Base-by-base conservation (phyloP, 2,113 vertebrate genomes). In the Myotis lucifugus region DNA sequence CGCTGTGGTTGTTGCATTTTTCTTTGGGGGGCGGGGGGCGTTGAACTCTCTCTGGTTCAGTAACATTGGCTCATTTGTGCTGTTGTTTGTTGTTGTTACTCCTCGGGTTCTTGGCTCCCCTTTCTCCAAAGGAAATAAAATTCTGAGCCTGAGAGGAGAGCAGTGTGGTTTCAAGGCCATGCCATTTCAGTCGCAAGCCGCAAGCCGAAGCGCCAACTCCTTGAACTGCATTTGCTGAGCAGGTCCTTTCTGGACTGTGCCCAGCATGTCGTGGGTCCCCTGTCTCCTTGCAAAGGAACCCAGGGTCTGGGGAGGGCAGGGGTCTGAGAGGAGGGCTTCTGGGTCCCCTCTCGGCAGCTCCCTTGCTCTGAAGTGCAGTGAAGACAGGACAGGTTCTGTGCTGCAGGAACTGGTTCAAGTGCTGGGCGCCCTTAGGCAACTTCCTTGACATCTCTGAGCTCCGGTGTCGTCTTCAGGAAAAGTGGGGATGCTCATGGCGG, bases 1-100 rank as follows among this genome's bases (percentile, higher is more conserved):
- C 90, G 37, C 61, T 77, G 86, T 76, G 94, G 94, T 96, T 25
- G 84, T 46, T 40, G 67, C 13, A 19, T 76, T 95, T 91, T 95
- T 34, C 66, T 87, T 48, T 86, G 0, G 23, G 40, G 64, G 13
- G 27, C 1, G 27, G 27, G 34, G 18, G 48, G 72, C 42, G 40
- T 67, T 89, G 69, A 84, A 61, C n/a, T 81, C 40, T 81, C 50
- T 61, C 56, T 52, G 54, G 74, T 78, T 92, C 54, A 17, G 19
- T 34, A 25, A 37, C 52, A 25, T 0, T 17, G 50, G 19, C 18
- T 93, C 72, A 19, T 19, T 61, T 81, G 86, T 83, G 14, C 61
- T 93, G 3, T n/a, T 54, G 3, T 40, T 67, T 27, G 21, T 59
- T 88, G n/a, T 3, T 50, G 79, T 88, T 76, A 66, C 67, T 66